Conservation (phyloP, 2,888 invertebrate species). For the Melinaea marsaeus region DNA sequence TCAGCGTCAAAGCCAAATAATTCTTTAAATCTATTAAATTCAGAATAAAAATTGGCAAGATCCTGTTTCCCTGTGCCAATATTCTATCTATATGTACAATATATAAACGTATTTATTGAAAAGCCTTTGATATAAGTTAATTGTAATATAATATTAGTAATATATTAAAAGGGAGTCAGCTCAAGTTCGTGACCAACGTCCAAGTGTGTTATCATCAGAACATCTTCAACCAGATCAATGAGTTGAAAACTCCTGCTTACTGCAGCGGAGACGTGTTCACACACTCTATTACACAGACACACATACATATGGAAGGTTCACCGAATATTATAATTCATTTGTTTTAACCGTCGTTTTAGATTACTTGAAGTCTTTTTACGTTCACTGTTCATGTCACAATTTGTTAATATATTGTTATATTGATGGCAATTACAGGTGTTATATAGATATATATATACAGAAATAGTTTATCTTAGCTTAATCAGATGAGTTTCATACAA, state of each 20-base stretch:
- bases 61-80: no score
- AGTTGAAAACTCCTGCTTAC: constrained; percentile 51
- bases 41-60: no score
- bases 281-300: constrained; percentile 60
- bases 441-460: no score
- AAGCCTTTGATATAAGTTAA: neutral
- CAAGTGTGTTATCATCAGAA: constrained; percentile 30
- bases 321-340: constrained; percentile 42
- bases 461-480: no score
- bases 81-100: no score
- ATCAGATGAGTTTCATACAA: no score
- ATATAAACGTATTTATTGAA: no score
- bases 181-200: constrained; percentile 36
- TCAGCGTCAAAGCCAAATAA: no score
- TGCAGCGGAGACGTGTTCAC: constrained; percentile 56
- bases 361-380: neutral
- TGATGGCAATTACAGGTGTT: no score
- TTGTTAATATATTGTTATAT: no score
- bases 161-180: neutral
- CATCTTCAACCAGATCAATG: constrained; percentile 44
- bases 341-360: constrained; percentile 23
- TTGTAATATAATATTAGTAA: constrained; percentile 3
- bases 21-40: no score
- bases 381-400: neutral
- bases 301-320: constrained; percentile 49